Evolutionary conservation across 2,888 invertebrate species (phyloP).

Genomic region (Lasioglossum oenotherae): DNA sequence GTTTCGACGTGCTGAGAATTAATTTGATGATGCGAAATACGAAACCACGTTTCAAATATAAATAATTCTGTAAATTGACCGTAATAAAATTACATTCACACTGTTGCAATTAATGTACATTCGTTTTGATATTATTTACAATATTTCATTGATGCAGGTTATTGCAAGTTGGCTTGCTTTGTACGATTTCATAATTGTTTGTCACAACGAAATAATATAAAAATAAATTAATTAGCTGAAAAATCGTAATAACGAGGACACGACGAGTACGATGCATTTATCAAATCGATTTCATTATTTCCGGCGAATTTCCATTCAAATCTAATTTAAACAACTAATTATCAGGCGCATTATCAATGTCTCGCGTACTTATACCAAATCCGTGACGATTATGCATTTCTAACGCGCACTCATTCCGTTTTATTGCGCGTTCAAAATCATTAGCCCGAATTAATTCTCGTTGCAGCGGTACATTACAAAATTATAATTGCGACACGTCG

Average conservation of each 20-base stretch:
- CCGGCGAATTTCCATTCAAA: conserved; percentile 25
- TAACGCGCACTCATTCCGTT: conserved; percentile 44
- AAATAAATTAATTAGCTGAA: no score
- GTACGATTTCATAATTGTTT: neutral
- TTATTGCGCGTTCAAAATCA: conserved; percentile 48
- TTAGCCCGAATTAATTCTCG: conserved; percentile 53
- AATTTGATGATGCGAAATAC: neutral
- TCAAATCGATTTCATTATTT: conserved; percentile 13
- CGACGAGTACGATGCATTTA: neutral
- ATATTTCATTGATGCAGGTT: no score
- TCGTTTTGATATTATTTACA: no score
- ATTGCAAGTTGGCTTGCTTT: neutral
- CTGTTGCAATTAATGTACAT: no score
- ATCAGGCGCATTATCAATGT: conserved; percentile 35
- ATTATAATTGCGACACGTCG: conserved; percentile 41
- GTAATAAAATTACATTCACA: neutral
- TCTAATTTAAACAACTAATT: conserved; percentile 42
- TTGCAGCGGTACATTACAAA: conserved; percentile 35
- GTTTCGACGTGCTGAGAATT: no score
- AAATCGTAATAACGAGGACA: neutral
- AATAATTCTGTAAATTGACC: no score
- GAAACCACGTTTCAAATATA: neutral
- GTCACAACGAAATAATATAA: neutral
- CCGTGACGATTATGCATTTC: conserved; percentile 41
- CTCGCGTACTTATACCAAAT: conserved; percentile 18